Evolutionary conservation across 1,140 invertebrate species (phyloP).

Genomic region (Zophobas morio): DNA sequence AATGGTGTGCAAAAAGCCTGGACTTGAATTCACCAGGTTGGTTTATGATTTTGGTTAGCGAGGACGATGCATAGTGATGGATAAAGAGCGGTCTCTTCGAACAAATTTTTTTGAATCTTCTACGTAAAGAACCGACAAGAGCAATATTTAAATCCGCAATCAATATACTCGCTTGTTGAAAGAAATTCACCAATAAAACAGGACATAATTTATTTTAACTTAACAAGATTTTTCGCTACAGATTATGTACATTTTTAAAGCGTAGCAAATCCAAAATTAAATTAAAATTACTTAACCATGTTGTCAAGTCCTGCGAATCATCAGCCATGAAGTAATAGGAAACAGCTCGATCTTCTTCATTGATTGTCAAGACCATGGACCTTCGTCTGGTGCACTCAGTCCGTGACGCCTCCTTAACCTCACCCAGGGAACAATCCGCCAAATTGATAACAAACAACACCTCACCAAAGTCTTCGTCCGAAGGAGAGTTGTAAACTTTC

Average conservation of each 20-base stretch:
- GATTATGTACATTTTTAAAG: neutral
- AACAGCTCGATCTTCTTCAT: neutral
- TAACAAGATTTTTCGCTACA: neutral
- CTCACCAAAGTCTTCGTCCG: neutral
- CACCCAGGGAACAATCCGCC: neutral
- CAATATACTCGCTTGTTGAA: no score
- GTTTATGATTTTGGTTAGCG: neutral
- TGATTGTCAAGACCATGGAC: slow-evolving; percentile 4
- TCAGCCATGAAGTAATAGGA: slow-evolving; percentile 15
- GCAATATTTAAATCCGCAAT: slow-evolving; percentile 57
- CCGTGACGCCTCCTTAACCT: neutral
- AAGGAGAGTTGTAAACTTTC: slow-evolving; percentile 23
- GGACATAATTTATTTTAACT: neutral
- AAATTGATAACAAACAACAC: slow-evolving; percentile 14
- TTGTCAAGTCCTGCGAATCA: neutral
- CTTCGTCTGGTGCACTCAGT: neutral
- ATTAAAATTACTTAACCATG: slow-evolving; percentile 9
- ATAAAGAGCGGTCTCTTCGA: slow-evolving; percentile 53
- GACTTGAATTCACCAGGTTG: neutral
- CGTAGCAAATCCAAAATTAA: slow-evolving; percentile 18
- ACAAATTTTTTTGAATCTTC: slow-evolving; percentile 53
- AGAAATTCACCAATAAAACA: neutral
- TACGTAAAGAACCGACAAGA: slow-evolving; percentile 45
- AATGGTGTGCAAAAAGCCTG: neutral
- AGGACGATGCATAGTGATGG: slow-evolving; percentile 53